A percentile compares a stretch with the other conserved stretches of the same genome.
These are phyloP conservation scores for Drosophila glabriapex DNA, from an alignment of 2,888 invertebrate genomes.

Conservation along the genomic window DNA sequence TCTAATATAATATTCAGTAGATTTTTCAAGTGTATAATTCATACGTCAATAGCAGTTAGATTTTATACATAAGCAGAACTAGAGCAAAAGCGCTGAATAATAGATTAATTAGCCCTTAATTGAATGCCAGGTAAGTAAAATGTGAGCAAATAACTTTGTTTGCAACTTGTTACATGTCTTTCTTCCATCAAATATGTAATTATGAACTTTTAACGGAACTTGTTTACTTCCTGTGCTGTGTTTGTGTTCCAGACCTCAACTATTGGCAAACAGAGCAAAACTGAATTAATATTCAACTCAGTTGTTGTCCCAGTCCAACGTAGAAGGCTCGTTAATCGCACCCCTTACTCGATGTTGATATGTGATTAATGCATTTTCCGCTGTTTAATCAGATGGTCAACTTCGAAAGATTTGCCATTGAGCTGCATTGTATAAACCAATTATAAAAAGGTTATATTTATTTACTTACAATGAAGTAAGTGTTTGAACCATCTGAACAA, in stretches of 20 bases:
- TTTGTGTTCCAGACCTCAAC: not conserved
- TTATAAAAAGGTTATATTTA: constrained; percentile 5
- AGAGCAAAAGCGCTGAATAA: constrained; percentile 5
- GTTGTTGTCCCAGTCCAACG: constrained; percentile 19
- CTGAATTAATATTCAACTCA: constrained; percentile 10
- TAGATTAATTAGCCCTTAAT: constrained; percentile 11
- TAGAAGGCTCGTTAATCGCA: not conserved
- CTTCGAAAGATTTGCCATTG: not conserved
- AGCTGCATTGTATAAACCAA: constrained; percentile 5
- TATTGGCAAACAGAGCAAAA: constrained; percentile 12
- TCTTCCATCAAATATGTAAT: constrained; percentile 28
- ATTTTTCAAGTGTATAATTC: not conserved
- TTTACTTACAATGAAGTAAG: constrained; percentile 12
- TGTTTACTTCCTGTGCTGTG: constrained; percentile 20
- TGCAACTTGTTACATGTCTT: constrained; percentile 17
- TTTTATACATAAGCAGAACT: not conserved
- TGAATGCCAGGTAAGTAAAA: not conserved
- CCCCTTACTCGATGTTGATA: not conserved
- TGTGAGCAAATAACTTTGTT: constrained; percentile 10
- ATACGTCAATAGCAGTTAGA: constrained; percentile 2
- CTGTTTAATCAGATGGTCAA: constrained; percentile 47
- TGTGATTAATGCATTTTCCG: constrained; percentile 9
- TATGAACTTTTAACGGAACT: constrained; percentile 27
- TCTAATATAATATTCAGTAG: not conserved
- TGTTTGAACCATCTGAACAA: constrained; percentile 51